Evolutionary conservation across 2,888 invertebrate species (phyloP).

Genomic region (Acanthoscelides obtectus): DNA sequence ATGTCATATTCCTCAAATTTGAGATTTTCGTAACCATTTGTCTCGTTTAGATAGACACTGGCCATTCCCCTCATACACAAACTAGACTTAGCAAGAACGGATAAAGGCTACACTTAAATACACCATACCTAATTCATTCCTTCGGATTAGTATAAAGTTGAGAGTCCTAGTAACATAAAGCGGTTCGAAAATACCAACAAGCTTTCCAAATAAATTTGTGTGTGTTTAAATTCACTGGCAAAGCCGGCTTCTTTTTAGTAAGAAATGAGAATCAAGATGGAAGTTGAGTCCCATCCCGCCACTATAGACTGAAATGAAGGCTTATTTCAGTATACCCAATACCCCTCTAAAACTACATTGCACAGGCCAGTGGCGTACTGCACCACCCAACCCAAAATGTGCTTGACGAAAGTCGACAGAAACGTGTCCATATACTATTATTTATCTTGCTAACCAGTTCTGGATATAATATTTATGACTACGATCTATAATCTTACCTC

Average conservation of each 20-base stretch:
- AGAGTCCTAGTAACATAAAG: conserved; percentile 39
- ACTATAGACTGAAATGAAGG: conserved; percentile 51
- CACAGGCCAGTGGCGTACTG: conserved; percentile 51
- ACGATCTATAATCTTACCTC: conserved; percentile 13
- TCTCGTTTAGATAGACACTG: conserved; percentile 59
- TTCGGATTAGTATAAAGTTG: conserved; percentile 58
- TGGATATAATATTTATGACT: background rate
- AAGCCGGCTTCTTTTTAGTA: conserved; percentile 62
- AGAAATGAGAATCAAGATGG: conserved; percentile 74
- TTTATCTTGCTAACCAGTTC: background rate
- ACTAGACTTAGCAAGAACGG: conserved; percentile 43
- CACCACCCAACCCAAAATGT: conserved; percentile 1
- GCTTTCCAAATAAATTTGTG: conserved; percentile 22
- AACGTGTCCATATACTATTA: background rate
- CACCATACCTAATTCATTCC: conserved; percentile 71
- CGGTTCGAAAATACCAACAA: conserved; percentile 16
- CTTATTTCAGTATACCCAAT: conserved; percentile 48
- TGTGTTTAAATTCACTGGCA: conserved; percentile 52
- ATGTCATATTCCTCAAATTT: conserved; percentile 44
- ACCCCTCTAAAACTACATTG: conserved; percentile 55
- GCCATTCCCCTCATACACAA: conserved; percentile 57
- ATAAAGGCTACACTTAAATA: conserved; percentile 45
- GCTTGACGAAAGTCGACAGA: background rate
- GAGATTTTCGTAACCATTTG: conserved; percentile 54
- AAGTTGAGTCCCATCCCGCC: conserved; percentile 63